Percentiles rank a stretch among this genome's conserved stretches.
These are phyloP conservation scores for Zosterops borbonicus DNA, from an alignment of 2,113 vertebrate species.

Conservation along the genomic window DNA sequence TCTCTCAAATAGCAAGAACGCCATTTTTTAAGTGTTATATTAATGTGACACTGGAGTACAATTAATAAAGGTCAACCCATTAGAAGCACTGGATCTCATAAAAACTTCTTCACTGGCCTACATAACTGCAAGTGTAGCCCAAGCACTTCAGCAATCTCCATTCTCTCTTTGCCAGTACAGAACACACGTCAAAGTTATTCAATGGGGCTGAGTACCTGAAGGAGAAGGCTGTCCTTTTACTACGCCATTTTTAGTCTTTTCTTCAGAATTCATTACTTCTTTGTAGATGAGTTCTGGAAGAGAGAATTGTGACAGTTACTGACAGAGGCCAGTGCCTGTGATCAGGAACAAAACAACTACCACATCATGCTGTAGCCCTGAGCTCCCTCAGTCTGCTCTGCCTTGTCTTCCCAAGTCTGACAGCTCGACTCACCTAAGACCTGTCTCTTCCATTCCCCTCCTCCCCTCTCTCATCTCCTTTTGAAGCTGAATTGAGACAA, in stretches of 20 bases:
- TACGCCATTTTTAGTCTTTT: constrained; percentile 98
- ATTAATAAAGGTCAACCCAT: background rate
- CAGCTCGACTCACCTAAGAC: background rate
- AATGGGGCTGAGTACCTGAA: constrained; percentile 94
- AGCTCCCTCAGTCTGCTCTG: background rate
- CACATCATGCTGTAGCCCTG: background rate
- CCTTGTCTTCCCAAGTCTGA: background rate
- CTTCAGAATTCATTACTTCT: constrained; percentile 99
- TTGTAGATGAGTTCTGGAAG: constrained; percentile 97
- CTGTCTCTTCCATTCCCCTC: background rate
- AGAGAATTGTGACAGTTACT: constrained; percentile 23
- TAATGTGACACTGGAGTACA: background rate
- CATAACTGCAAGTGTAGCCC: background rate
- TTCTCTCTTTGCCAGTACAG: background rate
- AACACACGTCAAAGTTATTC: constrained; percentile 26
- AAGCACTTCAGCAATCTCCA: background rate
- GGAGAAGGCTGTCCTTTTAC: constrained; percentile 99
- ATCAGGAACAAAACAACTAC: background rate
- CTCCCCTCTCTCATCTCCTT: background rate
- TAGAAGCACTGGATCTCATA: background rate
- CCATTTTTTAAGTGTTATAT: background rate
- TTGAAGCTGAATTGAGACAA: background rate
- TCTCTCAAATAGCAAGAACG: background rate
- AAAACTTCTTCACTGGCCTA: background rate
- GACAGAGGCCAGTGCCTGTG: background rate